These are phyloP conservation scores for Nipponacmea schrenckii DNA, from an alignment of 2,888 invertebrate genomes.

Conservation along the genomic window DNA sequence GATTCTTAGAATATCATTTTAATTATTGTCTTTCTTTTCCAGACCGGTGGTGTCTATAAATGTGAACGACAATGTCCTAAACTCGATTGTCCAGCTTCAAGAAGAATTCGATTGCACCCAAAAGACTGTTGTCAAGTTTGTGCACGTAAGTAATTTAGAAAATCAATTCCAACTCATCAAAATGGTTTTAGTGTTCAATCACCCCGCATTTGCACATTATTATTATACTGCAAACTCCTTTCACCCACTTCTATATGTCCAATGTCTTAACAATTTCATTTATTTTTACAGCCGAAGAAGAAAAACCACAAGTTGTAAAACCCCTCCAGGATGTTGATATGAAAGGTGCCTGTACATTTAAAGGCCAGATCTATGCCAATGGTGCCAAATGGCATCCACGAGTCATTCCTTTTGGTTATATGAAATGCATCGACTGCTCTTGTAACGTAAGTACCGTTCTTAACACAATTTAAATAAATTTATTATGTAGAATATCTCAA, in stretches of 20 bases:
- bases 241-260: too few relatives aligned
- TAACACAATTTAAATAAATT: neutral
- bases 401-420: slow-evolving; percentile 86
- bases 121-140: slow-evolving; percentile 86
- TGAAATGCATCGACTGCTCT: slow-evolving; percentile 88
- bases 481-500: neutral
- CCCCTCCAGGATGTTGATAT: slow-evolving; percentile 33
- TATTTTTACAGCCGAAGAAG: neutral
- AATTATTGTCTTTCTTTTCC: slow-evolving; percentile 16
- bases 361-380: slow-evolving; percentile 77
- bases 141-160: slow-evolving; percentile 70
- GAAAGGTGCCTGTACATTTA: slow-evolving; percentile 72
- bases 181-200: too few relatives aligned
- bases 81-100: slow-evolving; percentile 78
- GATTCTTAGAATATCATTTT: neutral
- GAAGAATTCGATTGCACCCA: slow-evolving; percentile 79
- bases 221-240: too few relatives aligned
- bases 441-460: slow-evolving; percentile 82
- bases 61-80: slow-evolving; percentile 83
- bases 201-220: too few relatives aligned
- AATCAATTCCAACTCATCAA: too few relatives aligned
- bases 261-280: neutral
- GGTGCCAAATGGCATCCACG: slow-evolving; percentile 90
- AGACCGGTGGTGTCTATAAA: slow-evolving; percentile 76
- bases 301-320: slow-evolving; percentile 10